Percentiles rank a stretch among this genome's conserved stretches.
phyloP scores from a whole-genome alignment of 2,888 invertebrate genomes.

The Drosophila demipolita region DNA sequence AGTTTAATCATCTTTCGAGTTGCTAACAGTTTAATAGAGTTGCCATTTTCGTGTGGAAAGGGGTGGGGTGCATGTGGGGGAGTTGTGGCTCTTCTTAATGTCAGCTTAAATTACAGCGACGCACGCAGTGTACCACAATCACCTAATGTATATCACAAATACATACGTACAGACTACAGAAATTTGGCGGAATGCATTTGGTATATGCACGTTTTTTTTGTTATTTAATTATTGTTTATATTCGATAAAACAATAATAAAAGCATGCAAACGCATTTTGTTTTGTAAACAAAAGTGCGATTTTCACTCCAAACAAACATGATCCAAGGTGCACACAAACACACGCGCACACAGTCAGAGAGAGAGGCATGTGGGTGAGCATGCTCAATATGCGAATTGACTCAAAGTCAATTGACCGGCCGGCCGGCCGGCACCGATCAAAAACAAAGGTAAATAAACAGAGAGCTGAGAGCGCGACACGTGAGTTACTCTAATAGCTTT shows the following conservation, averaged over 20 bases:
- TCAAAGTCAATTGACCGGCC: constrained; percentile 8
- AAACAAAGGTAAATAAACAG: constrained; percentile 61
- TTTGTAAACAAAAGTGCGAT: constrained; percentile 35
- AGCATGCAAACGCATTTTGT: constrained; percentile 30
- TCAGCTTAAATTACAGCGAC: constrained; percentile 35
- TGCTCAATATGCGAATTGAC: constrained; percentile 6
- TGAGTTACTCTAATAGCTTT: constrained; percentile 17
- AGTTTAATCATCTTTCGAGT: constrained; percentile 65
- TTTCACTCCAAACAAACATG: constrained; percentile 46
- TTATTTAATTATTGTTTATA: constrained; percentile 35
- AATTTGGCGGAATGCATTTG: constrained; percentile 16
- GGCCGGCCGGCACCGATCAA: constrained; percentile 44
- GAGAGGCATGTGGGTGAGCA: background rate
- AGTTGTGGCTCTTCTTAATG: background rate
- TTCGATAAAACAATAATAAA: constrained; percentile 22
- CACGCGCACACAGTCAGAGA: background rate
- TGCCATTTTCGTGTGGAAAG: background rate
- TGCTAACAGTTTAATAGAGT: constrained; percentile 19
- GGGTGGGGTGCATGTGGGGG: background rate
- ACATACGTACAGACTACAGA: background rate
- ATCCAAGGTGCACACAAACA: background rate
- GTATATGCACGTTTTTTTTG: constrained; percentile 22
- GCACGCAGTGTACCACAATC: constrained; percentile 6
- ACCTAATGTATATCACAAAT: background rate
- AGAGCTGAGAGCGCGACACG: constrained; percentile 28